Conservation (phyloP, 2,113 vertebrate species). For the Typhlomys cinereus region DNA sequence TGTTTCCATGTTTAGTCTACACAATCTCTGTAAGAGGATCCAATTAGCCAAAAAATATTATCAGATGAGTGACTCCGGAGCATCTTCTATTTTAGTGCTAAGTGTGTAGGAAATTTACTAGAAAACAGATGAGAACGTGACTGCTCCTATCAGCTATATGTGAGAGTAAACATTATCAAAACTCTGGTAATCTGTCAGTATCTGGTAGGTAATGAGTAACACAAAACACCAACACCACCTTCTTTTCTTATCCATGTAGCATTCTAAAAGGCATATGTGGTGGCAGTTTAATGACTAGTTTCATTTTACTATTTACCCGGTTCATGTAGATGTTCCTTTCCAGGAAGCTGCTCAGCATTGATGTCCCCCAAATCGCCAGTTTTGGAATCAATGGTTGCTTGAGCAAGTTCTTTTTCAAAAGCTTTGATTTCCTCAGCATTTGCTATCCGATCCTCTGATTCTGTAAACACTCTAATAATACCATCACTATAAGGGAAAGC, state of each 20-base stretch:
- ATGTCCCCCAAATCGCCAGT: conserved; percentile 96
- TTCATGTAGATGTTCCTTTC: conserved; percentile 94
- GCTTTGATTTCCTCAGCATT: conserved; percentile 92
- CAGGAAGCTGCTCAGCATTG: conserved; percentile 93
- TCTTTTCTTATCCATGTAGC: not conserved
- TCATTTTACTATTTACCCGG: conserved; percentile 86
- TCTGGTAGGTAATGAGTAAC: not conserved
- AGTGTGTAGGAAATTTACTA: not conserved
- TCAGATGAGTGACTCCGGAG: not conserved
- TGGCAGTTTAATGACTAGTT: not conserved
- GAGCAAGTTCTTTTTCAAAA: conserved; percentile 96
- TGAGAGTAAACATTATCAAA: conserved; percentile 11
- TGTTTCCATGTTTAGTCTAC: conserved; percentile 29
- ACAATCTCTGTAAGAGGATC: not conserved
- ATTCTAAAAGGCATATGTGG: not conserved
- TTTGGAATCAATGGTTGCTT: conserved; percentile 95
- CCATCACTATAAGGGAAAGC: conserved; percentile 90
- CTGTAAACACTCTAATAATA: conserved; percentile 95
- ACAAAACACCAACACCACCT: not conserved
- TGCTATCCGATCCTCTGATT: conserved; percentile 90
- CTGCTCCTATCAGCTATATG: not conserved
- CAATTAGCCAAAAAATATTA: not conserved
- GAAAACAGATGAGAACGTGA: not conserved
- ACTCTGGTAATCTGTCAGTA: no score
- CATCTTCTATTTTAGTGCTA: not conserved